Conservation (phyloP, 1,140 invertebrate species). For the Portunus trituberculatus region DNA sequence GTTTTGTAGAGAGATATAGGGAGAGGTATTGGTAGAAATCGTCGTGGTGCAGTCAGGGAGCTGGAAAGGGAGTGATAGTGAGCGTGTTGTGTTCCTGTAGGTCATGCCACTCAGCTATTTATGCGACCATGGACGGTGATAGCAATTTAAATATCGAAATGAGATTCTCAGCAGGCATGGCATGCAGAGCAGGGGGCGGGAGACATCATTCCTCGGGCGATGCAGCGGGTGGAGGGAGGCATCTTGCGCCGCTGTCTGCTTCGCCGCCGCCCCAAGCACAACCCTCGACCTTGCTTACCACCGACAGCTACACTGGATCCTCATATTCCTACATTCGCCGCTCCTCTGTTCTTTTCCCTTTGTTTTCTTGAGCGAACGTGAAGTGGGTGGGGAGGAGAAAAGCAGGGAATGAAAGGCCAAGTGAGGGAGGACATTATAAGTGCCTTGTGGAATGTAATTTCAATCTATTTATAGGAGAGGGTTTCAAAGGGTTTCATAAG, state of each 20-base stretch:
- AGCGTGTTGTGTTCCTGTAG: not conserved
- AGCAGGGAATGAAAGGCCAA: not conserved
- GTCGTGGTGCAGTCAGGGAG: not conserved
- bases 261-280: not conserved
- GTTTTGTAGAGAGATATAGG: no score
- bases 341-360: not conserved
- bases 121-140: not conserved
- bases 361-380: constrained; percentile 31
- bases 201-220: not conserved
- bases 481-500: constrained; percentile 27
- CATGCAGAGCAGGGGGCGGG: not conserved
- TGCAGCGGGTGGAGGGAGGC: not conserved
- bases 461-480: constrained; percentile 46
- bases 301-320: not conserved
- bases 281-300: not conserved
- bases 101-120: constrained; percentile 2
- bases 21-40: not conserved
- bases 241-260: not conserved
- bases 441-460: constrained; percentile 38
- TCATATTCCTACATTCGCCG: not conserved
- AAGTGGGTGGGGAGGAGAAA: constrained; percentile 30
- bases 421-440: constrained; percentile 50
- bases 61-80: not conserved
- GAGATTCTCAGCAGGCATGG: constrained; percentile 4
- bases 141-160: constrained; percentile 3